A percentile compares a stretch with the other conserved stretches of the same genome.
phyloP scores from a whole-genome alignment of 2,113 vertebrate species.

The Cottus gobio region DNA sequence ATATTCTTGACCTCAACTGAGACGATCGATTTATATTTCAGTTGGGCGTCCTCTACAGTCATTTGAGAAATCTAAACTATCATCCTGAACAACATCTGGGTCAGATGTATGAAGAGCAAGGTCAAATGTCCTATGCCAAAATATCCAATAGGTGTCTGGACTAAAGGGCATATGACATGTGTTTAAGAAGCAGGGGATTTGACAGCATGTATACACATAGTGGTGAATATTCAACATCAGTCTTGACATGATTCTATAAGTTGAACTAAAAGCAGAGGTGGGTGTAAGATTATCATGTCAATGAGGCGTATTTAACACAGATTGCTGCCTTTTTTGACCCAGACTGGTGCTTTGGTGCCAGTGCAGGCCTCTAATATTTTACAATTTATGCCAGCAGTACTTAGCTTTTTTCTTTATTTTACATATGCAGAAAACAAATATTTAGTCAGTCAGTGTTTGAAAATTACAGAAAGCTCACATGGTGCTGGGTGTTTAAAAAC shows the following conservation, averaged over 20 bases:
- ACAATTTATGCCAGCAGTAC: not conserved
- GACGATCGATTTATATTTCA: not conserved
- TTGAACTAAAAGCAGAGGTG: not conserved
- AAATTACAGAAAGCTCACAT: not conserved
- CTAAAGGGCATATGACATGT: not conserved
- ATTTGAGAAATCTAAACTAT: not conserved
- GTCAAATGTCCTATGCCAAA: not conserved
- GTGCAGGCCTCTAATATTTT: not conserved
- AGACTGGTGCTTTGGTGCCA: not conserved
- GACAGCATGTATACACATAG: not conserved
- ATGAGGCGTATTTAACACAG: not conserved
- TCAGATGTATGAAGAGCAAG: not conserved
- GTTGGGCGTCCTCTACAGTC: not conserved
- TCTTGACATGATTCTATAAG: not conserved
- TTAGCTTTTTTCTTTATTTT: not conserved
- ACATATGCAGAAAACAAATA: not conserved
- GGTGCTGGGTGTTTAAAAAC: not conserved
- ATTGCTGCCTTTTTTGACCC: not conserved
- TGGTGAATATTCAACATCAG: not conserved
- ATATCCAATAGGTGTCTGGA: not conserved
- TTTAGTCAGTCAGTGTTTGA: too few species aligned
- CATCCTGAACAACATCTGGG: not conserved
- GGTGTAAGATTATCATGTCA: not conserved
- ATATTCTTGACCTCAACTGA: conserved; percentile 3
- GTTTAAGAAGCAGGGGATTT: not conserved